Conservation (phyloP, 2,797 vertebrate species). For the Chaetodon trifasciatus region DNA sequence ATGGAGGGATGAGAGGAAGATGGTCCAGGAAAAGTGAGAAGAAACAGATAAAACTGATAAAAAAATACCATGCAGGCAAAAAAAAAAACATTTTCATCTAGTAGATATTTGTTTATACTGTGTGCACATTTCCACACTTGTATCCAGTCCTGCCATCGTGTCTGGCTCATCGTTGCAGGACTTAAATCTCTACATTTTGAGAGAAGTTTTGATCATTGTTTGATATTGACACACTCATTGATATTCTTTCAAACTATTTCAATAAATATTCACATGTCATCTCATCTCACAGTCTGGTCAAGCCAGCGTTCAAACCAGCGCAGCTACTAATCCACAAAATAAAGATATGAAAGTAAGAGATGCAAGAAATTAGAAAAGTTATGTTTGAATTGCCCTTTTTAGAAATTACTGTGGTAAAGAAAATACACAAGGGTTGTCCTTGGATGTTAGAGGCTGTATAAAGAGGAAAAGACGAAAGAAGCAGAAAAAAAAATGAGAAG, state of each 20-base stretch:
- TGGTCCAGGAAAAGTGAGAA: conserved; percentile 30
- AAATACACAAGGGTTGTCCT: conserved; percentile 32
- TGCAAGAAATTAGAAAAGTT: neutral
- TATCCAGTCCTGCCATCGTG: neutral
- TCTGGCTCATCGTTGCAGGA: conserved; percentile 7
- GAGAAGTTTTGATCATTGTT: neutral
- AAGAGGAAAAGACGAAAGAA: conserved; percentile 20
- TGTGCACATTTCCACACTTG: neutral
- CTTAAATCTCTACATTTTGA: conserved; percentile 8
- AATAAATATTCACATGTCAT: neutral
- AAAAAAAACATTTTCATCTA: conserved; percentile 15
- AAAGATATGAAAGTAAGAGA: neutral
- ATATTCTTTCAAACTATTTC: neutral
- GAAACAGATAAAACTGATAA: conserved; percentile 7
- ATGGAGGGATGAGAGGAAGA: conserved; percentile 37
- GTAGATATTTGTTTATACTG: conserved; percentile 20
- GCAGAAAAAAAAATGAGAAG: conserved; percentile 15
- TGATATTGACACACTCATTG: neutral
- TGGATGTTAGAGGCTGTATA: conserved; percentile 24
- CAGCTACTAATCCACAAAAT: conserved; percentile 1
- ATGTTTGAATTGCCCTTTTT: conserved; percentile 24
- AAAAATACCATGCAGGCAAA: conserved; percentile 21
- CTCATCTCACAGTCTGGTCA: neutral
- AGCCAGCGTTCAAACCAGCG: neutral
- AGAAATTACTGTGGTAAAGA: conserved; percentile 15